phyloP scores from a whole-genome alignment of 2,888 invertebrate genomes.

The Orthosia gothica region DNA sequence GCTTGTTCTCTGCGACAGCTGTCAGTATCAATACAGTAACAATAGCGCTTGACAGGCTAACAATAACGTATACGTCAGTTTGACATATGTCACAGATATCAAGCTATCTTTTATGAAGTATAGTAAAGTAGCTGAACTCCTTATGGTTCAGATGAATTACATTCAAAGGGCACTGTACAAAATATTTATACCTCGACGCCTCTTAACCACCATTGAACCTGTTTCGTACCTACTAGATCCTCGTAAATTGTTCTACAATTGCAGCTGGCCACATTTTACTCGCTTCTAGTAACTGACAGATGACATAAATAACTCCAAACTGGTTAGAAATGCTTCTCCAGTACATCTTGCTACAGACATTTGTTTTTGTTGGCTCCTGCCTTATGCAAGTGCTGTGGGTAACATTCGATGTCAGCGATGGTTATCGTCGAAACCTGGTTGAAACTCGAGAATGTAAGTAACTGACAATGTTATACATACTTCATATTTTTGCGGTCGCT shows the following conservation, averaged over 20 bases:
- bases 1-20: no score
- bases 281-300: not conserved
- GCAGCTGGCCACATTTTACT: conserved; percentile 16
- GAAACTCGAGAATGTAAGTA: no score
- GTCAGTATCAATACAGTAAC: no score
- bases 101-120: no score
- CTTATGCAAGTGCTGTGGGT: no score
- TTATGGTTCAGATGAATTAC: not conserved
- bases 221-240: conserved; percentile 1
- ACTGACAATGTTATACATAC: no score
- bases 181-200: not conserved
- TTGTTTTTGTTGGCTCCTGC: not conserved
- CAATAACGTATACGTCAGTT: no score
- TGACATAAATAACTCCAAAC: conserved; percentile 47
- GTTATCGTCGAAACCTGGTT: no score
- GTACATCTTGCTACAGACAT: not conserved
- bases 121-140: not conserved
- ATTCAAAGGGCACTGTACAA: not conserved
- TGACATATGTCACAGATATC: no score
- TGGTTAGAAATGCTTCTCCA: conserved; percentile 28
- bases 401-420: no score
- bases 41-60: no score
- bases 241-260: not conserved
- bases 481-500: no score
- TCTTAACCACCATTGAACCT: not conserved